Percentiles rank a stretch among this genome's conserved stretches.
Conservation (phyloP, 2,888 invertebrate genomes). For the Microctonus aethiopoides region DNA sequence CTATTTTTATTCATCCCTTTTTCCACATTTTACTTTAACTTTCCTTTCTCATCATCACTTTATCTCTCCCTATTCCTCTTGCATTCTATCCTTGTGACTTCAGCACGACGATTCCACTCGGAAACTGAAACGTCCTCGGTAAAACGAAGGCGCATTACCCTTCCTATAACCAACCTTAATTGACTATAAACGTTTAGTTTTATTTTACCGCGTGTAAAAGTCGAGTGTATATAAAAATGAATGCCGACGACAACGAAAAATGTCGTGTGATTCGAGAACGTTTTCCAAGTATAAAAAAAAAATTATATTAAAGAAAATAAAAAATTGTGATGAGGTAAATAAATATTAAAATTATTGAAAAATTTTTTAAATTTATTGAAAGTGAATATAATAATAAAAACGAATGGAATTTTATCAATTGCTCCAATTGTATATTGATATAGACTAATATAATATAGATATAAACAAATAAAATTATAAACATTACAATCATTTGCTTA, state of each 20-base stretch:
- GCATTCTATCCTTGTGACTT: conserved; percentile 26
- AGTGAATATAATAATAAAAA: too few relatives aligned
- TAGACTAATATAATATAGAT: too few relatives aligned
- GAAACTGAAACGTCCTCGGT: conserved; percentile 37
- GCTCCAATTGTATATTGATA: too few relatives aligned
- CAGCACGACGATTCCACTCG: conserved; percentile 38
- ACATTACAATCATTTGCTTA: too few relatives aligned
- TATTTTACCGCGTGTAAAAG: conserved; percentile 46
- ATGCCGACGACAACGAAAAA: background rate
- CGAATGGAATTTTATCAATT: too few relatives aligned
- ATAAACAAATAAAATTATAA: too few relatives aligned
- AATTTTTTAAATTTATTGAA: too few relatives aligned
- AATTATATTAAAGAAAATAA: conserved; percentile 19
- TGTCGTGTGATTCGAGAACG: conserved; percentile 29
- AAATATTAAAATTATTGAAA: conserved; percentile 27
- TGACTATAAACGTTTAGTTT: conserved; percentile 59
- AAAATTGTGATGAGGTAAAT: conserved; percentile 25
- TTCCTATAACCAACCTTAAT: conserved; percentile 50
- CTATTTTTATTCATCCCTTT: conserved; percentile 30
- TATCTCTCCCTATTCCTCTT: conserved; percentile 28
- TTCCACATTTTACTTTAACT: conserved; percentile 33
- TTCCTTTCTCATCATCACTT: conserved; percentile 37
- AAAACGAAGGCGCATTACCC: conserved; percentile 50
- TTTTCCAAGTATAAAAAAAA: conserved; percentile 28
- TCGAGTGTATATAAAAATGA: conserved; percentile 18